Base-by-base conservation (phyloP, 2,113 vertebrate species). In the Tenrec ecaudatus region DNA sequence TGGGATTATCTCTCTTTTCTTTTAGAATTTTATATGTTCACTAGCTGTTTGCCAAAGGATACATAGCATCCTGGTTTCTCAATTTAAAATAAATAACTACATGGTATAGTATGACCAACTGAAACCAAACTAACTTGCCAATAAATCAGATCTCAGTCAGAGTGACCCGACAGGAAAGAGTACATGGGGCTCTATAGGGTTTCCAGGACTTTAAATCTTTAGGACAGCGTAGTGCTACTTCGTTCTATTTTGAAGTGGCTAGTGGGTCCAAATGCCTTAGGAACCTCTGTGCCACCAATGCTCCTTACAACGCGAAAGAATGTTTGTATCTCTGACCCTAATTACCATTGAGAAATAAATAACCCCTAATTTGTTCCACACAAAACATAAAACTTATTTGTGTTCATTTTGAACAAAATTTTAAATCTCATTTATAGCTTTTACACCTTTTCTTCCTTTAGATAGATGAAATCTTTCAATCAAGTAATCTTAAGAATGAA, bases 391-490 rank as follows among this genome's bases (percentile, higher is more conserved):
- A 31, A 0, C 31, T 62, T 17, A 53, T 77, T 75, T 22, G 15
- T 53, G 47, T 3, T 86, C n/a, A 29, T 27, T 47, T 36, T 71
- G 3, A 64, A 69, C 2, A 31, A 77, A 94, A 77, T 23, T 66
- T 77, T 75, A 96, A 94, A 36, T 25, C 15, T 82, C 40, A 57
- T 82, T 84, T 71, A 89, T 40, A 6, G 27, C 12, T 95, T 92
- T 86, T 62, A n/a, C 64, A 71, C 4, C 2, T 33, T 38, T 62
- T n/a, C 2, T 27, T 92, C 92, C 86, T 79, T 81, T 89, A 98
- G 98, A 43, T 98, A 94, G 91, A 98, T 92, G 92, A 97, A 0
- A 96, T 98, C 62, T 98, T 98, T 94, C 96, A 98, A 94, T 94
- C 89, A 97, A 98, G 98, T 96, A 95, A 96, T 60, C 92, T 98